Base-by-base conservation (phyloP, 2,888 invertebrate species). In the Acheta domesticus region DNA sequence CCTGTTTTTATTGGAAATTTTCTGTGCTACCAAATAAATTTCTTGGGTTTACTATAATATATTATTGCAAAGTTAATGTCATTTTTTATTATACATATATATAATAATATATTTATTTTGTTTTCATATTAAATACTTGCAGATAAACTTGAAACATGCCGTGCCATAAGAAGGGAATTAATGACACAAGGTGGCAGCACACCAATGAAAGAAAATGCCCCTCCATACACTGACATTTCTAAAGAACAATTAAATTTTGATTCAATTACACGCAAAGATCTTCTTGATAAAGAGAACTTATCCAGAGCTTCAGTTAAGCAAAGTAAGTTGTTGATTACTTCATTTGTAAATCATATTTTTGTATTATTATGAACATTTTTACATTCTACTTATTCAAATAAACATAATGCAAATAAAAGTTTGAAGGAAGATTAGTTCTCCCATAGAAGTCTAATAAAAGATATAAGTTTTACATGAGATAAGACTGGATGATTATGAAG, bases 101-200 rank as follows among this genome's bases (percentile, higher is more conserved):
- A n/a, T 62, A 16, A 14, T 12, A n/a, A 19, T 62, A 16, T 62
- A 19, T 62, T 14, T 62, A 16, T 19, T 19, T 62, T 62, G 3
- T 62, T 62, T 62, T 62, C 75, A 14, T 23, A 20, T 50, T 78
- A 79, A 74, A 36, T 36, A 36, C 36, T 80, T 81, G 11, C 80
- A 84, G 84, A 81, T 62, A 83, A 83, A 81, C 81, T 85, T 48
- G 80, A 84, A 62, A 84, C 82, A 82, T 84, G 84, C 78, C 83
- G 84, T 74, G 82, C 83, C 78, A 81, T 83, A 48, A 75, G 84
- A 78, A 82, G 80, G 20, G 79, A 81, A 76, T 79, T 83, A 21
- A 79, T 81, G 78, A 49, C 75, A 74, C 79, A 78, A 48, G 78
- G 79, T 62, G 62, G 62, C 11, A 74, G n/a, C 62, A 62, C 21